These are phyloP conservation scores for Drosophila miranda DNA, from an alignment of 1,140 invertebrate genomes.

Conservation along the genomic window DNA sequence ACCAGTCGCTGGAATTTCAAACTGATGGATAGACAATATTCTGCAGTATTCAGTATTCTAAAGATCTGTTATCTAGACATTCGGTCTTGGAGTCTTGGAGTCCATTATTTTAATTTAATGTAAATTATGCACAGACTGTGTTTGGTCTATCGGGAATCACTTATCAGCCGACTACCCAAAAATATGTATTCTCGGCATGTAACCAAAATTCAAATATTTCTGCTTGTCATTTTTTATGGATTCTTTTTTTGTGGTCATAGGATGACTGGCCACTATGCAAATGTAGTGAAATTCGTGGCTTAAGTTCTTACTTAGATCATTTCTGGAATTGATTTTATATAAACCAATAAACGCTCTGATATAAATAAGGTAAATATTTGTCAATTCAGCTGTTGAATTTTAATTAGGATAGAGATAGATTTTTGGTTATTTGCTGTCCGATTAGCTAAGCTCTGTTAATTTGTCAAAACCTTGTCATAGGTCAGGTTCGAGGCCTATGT, in stretches of 20 bases:
- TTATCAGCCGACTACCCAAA: slow-evolving; percentile 11
- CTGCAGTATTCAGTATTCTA: too few relatives aligned
- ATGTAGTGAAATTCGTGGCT: slow-evolving; percentile 2
- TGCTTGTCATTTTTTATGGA: slow-evolving; percentile 16
- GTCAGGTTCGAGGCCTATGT: slow-evolving; percentile 31
- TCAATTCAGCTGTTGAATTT: too few relatives aligned
- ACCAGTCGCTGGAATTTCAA: too few relatives aligned
- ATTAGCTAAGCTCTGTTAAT: slow-evolving; percentile 46
- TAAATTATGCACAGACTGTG: neutral
- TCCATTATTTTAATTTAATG: slow-evolving; percentile 3
- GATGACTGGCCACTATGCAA: slow-evolving; percentile 36
- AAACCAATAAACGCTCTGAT: neutral
- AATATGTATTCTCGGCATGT: neutral
- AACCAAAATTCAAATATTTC: slow-evolving; percentile 1
- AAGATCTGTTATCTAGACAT: slow-evolving; percentile 12
- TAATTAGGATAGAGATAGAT: neutral
- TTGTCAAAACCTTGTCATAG: slow-evolving; percentile 43
- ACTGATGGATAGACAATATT: too few relatives aligned
- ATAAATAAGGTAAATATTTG: too few relatives aligned
- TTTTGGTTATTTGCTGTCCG: slow-evolving; percentile 9
- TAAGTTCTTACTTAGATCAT: neutral
- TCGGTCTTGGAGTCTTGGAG: neutral
- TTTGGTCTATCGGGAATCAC: slow-evolving; percentile 5
- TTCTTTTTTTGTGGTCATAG: slow-evolving; percentile 7
- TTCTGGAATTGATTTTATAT: neutral